Conservation (phyloP, 2,888 invertebrate genomes). For the Drosophila prostipennis region DNA sequence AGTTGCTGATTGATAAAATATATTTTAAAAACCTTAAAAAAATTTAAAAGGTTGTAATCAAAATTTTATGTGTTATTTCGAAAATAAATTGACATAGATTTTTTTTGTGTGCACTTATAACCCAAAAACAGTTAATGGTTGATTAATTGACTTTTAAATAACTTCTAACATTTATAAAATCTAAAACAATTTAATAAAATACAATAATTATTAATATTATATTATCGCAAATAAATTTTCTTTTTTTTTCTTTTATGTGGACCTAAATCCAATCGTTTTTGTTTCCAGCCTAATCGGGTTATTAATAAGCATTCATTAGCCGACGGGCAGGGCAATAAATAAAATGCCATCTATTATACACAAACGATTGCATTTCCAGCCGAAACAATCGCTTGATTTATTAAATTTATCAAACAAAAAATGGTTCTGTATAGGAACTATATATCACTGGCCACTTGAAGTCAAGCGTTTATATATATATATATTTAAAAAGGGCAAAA, state of each 20-base stretch:
- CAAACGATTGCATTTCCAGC: conserved; percentile 65
- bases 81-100: too few relatives aligned
- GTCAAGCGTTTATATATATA: conserved; percentile 15
- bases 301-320: conserved; percentile 74
- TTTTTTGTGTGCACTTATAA: too few relatives aligned
- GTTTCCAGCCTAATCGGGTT: conserved; percentile 59
- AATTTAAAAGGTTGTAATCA: too few relatives aligned
- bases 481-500: conserved; percentile 64
- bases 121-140: too few relatives aligned
- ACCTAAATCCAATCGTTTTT: conserved; percentile 3
- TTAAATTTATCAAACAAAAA: conserved; percentile 64
- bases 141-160: too few relatives aligned
- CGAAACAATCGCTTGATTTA: conserved; percentile 61
- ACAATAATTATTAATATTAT: too few relatives aligned
- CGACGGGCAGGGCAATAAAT: conserved; percentile 53
- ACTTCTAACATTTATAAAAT: too few relatives aligned
- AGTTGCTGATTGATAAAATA: too few relatives aligned
- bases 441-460: conserved; percentile 38
- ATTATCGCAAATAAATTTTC: too few relatives aligned
- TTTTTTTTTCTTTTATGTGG: not conserved
- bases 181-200: too few relatives aligned
- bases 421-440: conserved; percentile 7
- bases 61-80: too few relatives aligned
- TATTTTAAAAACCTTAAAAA: too few relatives aligned
- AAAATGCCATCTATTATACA: conserved; percentile 68